Evolutionary conservation across 2,113 vertebrate genomes (phyloP).

Genomic region (Hyaena hyaena): DNA sequence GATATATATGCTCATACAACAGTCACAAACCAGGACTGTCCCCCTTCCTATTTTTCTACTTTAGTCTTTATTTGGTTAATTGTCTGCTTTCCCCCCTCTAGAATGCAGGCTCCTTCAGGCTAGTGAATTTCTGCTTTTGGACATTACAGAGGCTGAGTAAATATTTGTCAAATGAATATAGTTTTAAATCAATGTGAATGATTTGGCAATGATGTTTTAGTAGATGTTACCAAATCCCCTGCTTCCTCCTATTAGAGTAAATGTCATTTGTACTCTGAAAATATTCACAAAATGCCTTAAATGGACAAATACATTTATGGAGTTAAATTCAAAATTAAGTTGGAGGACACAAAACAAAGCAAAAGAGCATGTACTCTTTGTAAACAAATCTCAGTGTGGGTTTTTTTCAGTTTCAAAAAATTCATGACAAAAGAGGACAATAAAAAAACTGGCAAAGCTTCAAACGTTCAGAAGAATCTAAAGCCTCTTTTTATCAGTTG

Average conservation of each 20-base stretch:
- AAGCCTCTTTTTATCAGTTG: neutral
- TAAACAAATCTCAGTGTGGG: neutral
- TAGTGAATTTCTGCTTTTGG: neutral
- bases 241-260: neutral
- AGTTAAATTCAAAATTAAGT: neutral
- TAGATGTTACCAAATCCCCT: neutral
- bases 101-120: neutral
- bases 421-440: neutral
- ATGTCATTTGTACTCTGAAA: neutral
- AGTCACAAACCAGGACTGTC: neutral
- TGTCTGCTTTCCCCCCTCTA: neutral
- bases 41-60: neutral
- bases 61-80: neutral
- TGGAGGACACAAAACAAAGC: neutral
- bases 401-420: neutral
- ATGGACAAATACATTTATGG: neutral
- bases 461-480: neutral
- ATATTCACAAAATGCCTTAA: neutral
- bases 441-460: neutral
- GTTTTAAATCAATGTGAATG: neutral
- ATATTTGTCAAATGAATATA: neutral
- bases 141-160: neutral
- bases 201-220: neutral
- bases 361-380: neutral
- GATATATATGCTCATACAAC: neutral